phyloP scores from a whole-genome alignment of 2,113 vertebrate genomes.

The Paraplagusia blochii region DNA sequence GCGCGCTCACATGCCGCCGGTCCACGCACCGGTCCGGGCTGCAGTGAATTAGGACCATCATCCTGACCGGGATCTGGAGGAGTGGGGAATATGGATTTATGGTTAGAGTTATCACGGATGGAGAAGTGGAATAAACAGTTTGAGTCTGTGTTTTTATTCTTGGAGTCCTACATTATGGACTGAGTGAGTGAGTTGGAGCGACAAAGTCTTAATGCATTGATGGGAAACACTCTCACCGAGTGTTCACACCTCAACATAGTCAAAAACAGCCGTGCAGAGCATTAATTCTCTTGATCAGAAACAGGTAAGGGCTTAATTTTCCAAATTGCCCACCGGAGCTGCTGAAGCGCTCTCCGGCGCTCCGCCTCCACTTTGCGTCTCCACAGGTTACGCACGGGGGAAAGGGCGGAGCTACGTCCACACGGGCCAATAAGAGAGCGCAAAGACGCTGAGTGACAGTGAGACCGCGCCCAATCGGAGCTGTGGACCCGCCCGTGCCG shows the following conservation, averaged over 20 bases:
- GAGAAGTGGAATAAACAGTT: too few relatives aligned
- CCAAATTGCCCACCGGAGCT: constrained; percentile 78
- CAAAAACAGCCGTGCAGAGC: constrained; percentile 53
- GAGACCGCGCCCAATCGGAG: constrained; percentile 52
- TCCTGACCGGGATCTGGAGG: too few relatives aligned
- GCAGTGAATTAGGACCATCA: constrained; percentile 51
- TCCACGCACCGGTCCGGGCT: constrained; percentile 45
- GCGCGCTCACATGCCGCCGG: neutral
- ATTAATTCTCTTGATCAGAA: constrained; percentile 78
- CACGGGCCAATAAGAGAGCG: constrained; percentile 24
- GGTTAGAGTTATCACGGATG: too few relatives aligned
- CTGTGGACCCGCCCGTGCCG: constrained; percentile 40
- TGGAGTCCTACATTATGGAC: too few relatives aligned
- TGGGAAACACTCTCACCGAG: neutral
- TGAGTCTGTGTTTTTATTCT: too few relatives aligned
- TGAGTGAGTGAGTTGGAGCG: too few relatives aligned
- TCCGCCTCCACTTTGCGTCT: constrained; percentile 70
- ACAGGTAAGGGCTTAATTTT: constrained; percentile 80
- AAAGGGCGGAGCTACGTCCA: constrained; percentile 29
- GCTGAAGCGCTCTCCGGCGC: constrained; percentile 62
- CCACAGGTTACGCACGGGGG: constrained; percentile 68
- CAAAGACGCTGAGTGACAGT: constrained; percentile 49
- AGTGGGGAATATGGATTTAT: too few relatives aligned
- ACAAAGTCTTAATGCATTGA: too few relatives aligned
- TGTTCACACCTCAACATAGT: constrained; percentile 20